Evolutionary conservation across 1,140 invertebrate species (phyloP), one percentile per base, ranked within the genome.

Genomic region (Pseudomyrmex dendroicus): DNA sequence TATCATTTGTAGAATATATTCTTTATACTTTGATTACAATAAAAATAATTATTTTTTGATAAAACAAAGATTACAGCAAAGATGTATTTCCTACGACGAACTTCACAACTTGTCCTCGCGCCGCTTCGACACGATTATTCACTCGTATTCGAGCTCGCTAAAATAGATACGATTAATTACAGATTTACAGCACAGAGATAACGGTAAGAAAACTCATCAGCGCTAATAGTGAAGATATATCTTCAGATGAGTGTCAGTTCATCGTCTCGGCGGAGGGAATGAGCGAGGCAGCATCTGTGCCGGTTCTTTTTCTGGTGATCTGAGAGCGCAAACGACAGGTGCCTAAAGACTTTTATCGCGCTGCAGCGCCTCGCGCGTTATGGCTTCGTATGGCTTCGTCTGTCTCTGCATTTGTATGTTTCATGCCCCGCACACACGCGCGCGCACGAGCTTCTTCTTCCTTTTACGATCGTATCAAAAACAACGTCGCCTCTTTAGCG

Each of bases 291-390:
- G 73, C 83, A 82, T 82, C 76, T 84, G 83, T 59, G 77, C 67
- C 66, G 44, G 48, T 25, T 72, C 76, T 72, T 35, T 35, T 80
- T 80, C 76, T 59, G 66, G 67, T 35, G 77, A 80, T 78, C 66
- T 46, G 61, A 72, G 50, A 72, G 50, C 61, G 73, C 52, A 50
- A 82, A 56, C 76, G 68, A 84, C 83, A 85, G 84, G 84, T 85
- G 84, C 84, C 70, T 68, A 56, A 83, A 83, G 66, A 82, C 77
- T 82, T 84, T 82, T 84, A 84, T 73, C 77, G 83, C 50, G 83
- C 15, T 70, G 20, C 25, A 20, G 25, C 67, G 48, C 63, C 5
- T 22, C 70, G 66, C 77, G 76, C 62, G 76, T 84, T 72, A 80
- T 72, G 62, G 22, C 84, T 83, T 73, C 54, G 63, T 85, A 85